Conservation (phyloP, 2,797 vertebrate species). For the Agapornis canus region DNA sequence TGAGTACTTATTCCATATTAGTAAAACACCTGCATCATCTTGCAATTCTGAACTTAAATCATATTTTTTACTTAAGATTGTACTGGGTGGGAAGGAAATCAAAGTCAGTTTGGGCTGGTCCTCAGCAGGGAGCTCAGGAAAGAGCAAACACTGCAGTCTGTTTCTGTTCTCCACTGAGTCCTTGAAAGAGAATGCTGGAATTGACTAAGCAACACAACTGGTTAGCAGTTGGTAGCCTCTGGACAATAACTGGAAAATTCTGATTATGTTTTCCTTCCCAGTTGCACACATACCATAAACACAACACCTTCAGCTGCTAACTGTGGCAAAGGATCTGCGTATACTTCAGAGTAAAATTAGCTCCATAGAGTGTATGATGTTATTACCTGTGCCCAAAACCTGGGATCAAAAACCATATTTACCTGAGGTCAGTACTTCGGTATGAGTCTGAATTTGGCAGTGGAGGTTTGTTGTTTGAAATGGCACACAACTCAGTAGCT, state of each 20-base stretch:
- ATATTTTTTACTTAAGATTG: not conserved
- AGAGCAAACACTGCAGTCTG: not conserved
- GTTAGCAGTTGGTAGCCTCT: not conserved
- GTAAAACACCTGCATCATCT: not conserved
- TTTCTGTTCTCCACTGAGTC: not conserved
- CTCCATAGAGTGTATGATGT: rapidly evolving
- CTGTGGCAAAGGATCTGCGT: not conserved
- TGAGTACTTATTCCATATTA: not conserved
- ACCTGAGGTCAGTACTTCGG: not conserved
- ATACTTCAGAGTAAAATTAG: not conserved
- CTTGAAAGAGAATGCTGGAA: not conserved
- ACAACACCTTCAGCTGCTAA: not conserved
- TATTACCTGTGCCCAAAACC: not conserved
- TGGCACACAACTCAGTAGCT: not conserved
- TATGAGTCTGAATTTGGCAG: not conserved
- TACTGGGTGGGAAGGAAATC: not conserved
- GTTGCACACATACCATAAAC: not conserved
- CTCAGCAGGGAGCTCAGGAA: not conserved
- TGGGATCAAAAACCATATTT: not conserved
- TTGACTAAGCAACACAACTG: too few relatives aligned
- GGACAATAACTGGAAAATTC: not conserved
- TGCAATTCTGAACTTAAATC: not conserved
- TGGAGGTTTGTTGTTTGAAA: not conserved
- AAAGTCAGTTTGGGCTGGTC: not conserved
- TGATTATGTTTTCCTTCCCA: not conserved